Conservation (phyloP, 2,888 invertebrate species). For the Rhogogaster chlorosoma region DNA sequence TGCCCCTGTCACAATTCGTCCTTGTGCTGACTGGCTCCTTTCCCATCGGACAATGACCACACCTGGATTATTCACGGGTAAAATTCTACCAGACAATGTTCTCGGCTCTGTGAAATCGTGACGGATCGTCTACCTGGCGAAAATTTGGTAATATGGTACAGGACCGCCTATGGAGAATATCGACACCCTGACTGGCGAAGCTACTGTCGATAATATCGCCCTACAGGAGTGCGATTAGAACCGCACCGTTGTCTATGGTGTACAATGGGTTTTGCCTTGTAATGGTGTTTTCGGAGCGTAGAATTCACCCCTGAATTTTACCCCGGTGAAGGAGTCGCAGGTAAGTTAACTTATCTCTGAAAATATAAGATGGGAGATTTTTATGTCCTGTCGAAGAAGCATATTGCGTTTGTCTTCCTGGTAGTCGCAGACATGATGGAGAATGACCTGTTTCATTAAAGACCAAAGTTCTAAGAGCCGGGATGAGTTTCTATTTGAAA, state of each 20-base stretch:
- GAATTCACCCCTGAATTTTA: not conserved
- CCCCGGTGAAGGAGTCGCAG: not conserved
- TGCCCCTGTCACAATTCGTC: not conserved
- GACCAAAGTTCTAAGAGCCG: not conserved
- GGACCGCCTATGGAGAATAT: slow-evolving; percentile 33
- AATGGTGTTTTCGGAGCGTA: not conserved
- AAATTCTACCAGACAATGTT: not conserved
- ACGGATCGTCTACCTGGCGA: slow-evolving; percentile 43
- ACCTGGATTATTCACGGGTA: slow-evolving; percentile 24
- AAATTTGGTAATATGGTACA: slow-evolving; percentile 6
- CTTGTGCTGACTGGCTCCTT: not conserved
- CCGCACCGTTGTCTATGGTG: slow-evolving; percentile 11
- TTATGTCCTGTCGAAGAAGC: not conserved
- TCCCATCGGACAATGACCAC: slow-evolving; percentile 1
- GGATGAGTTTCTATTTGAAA: not conserved
- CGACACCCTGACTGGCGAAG: not conserved
- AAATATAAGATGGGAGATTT: not conserved
- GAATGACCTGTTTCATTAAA: not conserved
- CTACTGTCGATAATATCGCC: not conserved
- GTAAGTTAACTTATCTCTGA: not conserved
- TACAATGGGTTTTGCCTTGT: slow-evolving; percentile 18
- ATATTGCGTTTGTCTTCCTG: not conserved
- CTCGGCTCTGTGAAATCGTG: not conserved
- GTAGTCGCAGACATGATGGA: not conserved
- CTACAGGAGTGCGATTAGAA: not conserved